Evolutionary conservation across 2,797 vertebrate species (phyloP).

Genomic region (Sparidentex hasta): DNA sequence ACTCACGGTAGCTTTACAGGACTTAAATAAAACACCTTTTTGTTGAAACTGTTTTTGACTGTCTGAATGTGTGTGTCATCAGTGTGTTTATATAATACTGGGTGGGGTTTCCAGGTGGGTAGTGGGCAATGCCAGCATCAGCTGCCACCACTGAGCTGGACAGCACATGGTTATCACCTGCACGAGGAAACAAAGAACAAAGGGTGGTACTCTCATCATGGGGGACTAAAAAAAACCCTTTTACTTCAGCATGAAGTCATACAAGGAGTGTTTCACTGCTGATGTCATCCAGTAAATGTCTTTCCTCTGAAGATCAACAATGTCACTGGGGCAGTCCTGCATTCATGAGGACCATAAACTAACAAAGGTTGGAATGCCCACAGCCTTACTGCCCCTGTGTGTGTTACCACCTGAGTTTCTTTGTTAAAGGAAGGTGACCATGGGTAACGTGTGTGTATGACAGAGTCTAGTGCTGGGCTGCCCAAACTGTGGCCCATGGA

Average conservation of each 20-base stretch:
- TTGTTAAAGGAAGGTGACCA: too few relatives aligned
- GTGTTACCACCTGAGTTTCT: too few relatives aligned
- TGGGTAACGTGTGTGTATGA: too few relatives aligned
- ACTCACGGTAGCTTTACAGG: neutral
- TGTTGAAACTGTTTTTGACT: neutral
- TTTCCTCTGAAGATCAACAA: slow-evolving; percentile 30
- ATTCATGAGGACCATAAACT: neutral
- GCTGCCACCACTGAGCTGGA: slow-evolving; percentile 5
- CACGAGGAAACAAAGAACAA: slow-evolving; percentile 45
- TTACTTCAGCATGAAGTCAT: slow-evolving; percentile 54
- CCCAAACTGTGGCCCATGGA: too few relatives aligned
- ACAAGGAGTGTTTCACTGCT: slow-evolving; percentile 25
- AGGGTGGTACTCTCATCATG: slow-evolving; percentile 38
- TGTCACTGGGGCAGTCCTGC: neutral
- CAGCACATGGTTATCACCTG: slow-evolving; percentile 60
- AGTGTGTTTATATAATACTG: neutral
- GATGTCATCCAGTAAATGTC: slow-evolving; percentile 49
- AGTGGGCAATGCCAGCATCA: neutral
- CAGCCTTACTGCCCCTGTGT: too few relatives aligned
- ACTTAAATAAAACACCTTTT: slow-evolving; percentile 7
- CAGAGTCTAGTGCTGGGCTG: too few relatives aligned
- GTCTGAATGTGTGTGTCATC: slow-evolving; percentile 6
- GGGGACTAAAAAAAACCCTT: slow-evolving; percentile 65
- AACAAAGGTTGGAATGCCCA: too few relatives aligned
- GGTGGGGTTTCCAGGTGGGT: slow-evolving; percentile 38